phyloP scores from a whole-genome alignment of 2,888 invertebrate species.

The Ichneumoninae sp. region DNA sequence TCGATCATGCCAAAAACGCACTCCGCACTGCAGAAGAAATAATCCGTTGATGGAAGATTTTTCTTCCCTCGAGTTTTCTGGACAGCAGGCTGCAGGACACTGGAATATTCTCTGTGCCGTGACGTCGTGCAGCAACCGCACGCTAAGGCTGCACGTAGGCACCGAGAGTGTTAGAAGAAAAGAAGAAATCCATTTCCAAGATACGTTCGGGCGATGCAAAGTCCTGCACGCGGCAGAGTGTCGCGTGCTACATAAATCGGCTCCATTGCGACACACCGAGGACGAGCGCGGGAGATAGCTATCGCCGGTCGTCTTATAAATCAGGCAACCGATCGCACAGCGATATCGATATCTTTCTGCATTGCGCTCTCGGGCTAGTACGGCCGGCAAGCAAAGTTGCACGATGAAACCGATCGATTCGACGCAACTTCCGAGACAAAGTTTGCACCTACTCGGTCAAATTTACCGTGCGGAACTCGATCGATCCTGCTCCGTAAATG shows the following conservation, averaged over 20 bases:
- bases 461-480: not conserved
- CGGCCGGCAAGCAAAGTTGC: not conserved
- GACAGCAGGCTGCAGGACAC: not conserved
- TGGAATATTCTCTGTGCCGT: not conserved
- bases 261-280: slow-evolving; percentile 71
- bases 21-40: not conserved
- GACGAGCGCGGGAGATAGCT: slow-evolving; percentile 72
- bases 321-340: slow-evolving; percentile 74
- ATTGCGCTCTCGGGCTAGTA: slow-evolving; percentile 21
- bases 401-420: not conserved
- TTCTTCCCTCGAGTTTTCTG: slow-evolving; percentile 14
- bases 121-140: not conserved
- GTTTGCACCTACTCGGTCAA: not conserved
- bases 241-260: slow-evolving; percentile 79
- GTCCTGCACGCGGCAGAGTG: slow-evolving; percentile 68
- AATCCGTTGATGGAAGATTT: not conserved
- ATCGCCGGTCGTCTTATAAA: slow-evolving; percentile 76
- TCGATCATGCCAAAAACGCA: slow-evolving; percentile 25
- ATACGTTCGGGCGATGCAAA: slow-evolving; percentile 26
- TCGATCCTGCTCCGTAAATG: not conserved
- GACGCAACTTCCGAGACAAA: not conserved
- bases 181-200: slow-evolving; percentile 15
- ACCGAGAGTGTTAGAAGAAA: slow-evolving; percentile 26
- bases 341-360: slow-evolving; percentile 71
- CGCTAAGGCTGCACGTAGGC: not conserved